Base-by-base conservation (phyloP, 2,113 vertebrate genomes). In the Thomomys bottae region DNA sequence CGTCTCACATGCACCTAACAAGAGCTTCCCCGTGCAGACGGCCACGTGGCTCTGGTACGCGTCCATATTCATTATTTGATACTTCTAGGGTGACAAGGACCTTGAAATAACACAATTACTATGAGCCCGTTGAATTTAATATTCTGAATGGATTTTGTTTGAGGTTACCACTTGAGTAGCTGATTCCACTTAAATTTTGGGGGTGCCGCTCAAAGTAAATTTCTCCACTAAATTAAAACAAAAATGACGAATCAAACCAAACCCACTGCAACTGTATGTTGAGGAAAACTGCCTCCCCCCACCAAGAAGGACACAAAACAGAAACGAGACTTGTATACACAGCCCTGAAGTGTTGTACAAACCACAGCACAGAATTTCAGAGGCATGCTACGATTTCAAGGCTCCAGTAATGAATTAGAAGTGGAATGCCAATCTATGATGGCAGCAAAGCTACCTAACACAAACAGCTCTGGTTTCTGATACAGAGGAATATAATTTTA, bases 391-490 rank as follows among this genome's bases (percentile, higher is more conserved):
- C 90, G 84, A 94, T 95, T 79, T 94, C 79, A 94, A 92, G 68
- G 30, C 77, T 77, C 1, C 75, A 34, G 70, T 89, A 70, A 90
- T 71, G 90, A 76, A 90, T 93, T 92, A 94, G 89, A 84, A 96
- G 73, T 78, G 68, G 93, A 91, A 91, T 91, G 93, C 86, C 87
- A 64, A 95, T 93, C 90, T 96, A 78, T 96, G 96, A 97, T 96
- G 95, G 84, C 88, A 96, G 75, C 90, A 67, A 45, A 87, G 92
- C 71, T 49, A 95, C 49, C 94, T 84, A 95, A 96, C 97, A 96
- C 92, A 93, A 95, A 81, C 90, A 96, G 96, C 96, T 96, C 92
- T 91, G 94, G 73, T 97, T 96, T 95, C 97, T 94, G 90, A 95
- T 97, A 95, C 2, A 88, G 95, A 96, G 94, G 92, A 96, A 93